A percentile compares a stretch with the other conserved stretches of the same genome.
These are phyloP conservation scores for Ditylenchus dipsaci DNA, from an alignment of 1,140 invertebrate species.

Conservation along the genomic window DNA sequence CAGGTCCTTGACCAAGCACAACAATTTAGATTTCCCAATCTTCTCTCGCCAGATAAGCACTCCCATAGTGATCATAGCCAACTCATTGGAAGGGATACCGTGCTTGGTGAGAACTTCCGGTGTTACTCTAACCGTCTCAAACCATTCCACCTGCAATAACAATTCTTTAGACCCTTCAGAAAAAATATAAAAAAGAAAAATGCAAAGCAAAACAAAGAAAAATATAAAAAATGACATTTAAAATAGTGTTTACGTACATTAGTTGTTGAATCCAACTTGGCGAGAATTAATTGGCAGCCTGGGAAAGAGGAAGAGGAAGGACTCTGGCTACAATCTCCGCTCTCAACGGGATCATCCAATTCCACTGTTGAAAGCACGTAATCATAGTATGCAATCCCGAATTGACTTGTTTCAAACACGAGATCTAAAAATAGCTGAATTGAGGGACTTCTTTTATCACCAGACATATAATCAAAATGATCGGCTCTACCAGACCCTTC, in stretches of 20 bases:
- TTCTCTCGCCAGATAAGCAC: constrained; percentile 36
- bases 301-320: neutral
- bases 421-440: constrained; percentile 40
- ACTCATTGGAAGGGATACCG: constrained; percentile 31
- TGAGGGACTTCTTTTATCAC: too few relatives aligned
- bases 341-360: neutral
- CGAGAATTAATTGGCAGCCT: constrained; percentile 32
- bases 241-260: constrained; percentile 11
- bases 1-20: constrained; percentile 40
- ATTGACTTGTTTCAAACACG: constrained; percentile 40
- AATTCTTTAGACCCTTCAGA: too few relatives aligned
- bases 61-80: constrained; percentile 45
- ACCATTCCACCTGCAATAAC: constrained; percentile 32
- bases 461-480: too few relatives aligned
- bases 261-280: constrained; percentile 40
- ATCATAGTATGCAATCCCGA: constrained; percentile 45
- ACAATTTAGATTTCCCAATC: constrained; percentile 30
- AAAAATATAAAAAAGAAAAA: too few relatives aligned
- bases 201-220: too few relatives aligned
- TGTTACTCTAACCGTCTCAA: constrained; percentile 31
- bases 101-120: constrained; percentile 31
- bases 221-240: too few relatives aligned
- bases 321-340: neutral
- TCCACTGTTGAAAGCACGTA: constrained; percentile 37
- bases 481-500: too few relatives aligned